Evolutionary conservation across 2,888 invertebrate genomes (phyloP).

Genomic region (Magallana nippona): DNA sequence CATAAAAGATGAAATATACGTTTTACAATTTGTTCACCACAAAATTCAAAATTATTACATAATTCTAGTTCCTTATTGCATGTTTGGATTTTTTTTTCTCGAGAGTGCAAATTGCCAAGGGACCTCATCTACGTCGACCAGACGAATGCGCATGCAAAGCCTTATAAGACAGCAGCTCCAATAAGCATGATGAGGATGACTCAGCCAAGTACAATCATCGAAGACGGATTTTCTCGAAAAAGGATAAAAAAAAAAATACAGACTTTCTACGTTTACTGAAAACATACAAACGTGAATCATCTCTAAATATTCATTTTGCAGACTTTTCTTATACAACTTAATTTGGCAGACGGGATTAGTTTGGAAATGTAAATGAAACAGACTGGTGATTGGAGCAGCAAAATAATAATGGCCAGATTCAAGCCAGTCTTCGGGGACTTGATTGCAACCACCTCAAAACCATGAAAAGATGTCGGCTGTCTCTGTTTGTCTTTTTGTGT

Average conservation of each 20-base stretch:
- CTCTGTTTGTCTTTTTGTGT: too few relatives aligned
- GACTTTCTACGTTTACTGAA: conserved; percentile 3
- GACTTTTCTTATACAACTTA: conserved; percentile 3
- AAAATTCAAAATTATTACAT: conserved; percentile 13
- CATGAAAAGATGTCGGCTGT: too few relatives aligned
- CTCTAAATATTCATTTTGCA: conserved; percentile 1
- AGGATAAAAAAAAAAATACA: conserved; percentile 5
- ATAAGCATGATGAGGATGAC: neutral
- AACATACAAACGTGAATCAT: conserved; percentile 23
- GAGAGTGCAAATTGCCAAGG: conserved; percentile 8
- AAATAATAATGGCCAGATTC: neutral
- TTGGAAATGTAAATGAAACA: neutral
- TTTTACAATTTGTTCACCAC: conserved; percentile 7
- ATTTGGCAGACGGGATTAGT: conserved; percentile 21
- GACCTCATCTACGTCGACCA: neutral
- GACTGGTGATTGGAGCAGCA: neutral
- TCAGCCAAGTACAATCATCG: neutral
- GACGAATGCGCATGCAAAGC: neutral
- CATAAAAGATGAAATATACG: neutral
- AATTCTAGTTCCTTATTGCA: conserved; percentile 19
- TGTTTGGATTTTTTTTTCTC: neutral
- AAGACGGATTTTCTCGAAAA: neutral
- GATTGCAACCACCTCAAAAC: neutral
- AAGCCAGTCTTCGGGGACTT: neutral
- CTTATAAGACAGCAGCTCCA: neutral